These are phyloP conservation scores for Macrobrachium nipponense DNA, from an alignment of 1,140 invertebrate species.

Conservation along the genomic window DNA sequence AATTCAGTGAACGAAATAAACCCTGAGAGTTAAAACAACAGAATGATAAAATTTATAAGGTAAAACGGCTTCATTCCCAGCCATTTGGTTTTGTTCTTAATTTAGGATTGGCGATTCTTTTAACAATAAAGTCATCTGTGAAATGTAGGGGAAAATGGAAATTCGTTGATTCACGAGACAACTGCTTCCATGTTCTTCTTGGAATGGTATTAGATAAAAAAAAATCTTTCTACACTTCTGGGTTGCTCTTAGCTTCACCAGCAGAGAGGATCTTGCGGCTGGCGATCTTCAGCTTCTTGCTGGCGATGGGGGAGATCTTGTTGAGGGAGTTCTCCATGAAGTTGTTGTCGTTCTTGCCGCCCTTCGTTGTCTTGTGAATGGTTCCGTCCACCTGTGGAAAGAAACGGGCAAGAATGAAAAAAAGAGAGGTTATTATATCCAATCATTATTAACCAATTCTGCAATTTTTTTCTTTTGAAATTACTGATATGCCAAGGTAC, in stretches of 20 bases:
- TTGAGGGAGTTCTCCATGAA: constrained; percentile 37
- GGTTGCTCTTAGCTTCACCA: background rate
- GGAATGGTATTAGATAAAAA: background rate
- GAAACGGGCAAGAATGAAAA: background rate
- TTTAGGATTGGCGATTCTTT: too few species aligned
- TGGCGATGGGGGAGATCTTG: constrained; percentile 24
- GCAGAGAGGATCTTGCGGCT: constrained; percentile 24
- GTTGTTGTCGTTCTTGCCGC: constrained; percentile 22
- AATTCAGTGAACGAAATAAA: background rate
- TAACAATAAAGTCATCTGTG: background rate
- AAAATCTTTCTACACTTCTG: background rate
- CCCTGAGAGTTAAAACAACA: background rate
- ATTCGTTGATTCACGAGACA: too few species aligned
- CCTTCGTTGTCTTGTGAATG: constrained; percentile 6
- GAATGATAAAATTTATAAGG: background rate
- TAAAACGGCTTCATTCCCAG: background rate
- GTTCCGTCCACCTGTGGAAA: constrained; percentile 31
- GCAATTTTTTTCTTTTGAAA: background rate
- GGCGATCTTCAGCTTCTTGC: constrained; percentile 31
- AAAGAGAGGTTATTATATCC: background rate
- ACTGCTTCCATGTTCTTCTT: background rate
- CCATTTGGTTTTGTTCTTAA: background rate
- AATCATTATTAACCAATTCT: too few species aligned
- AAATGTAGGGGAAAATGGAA: background rate
- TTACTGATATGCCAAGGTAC: background rate